Percentiles rank a stretch among this genome's conserved stretches.
These are phyloP conservation scores for Meloidogyne exigua DNA, from an alignment of 1,140 invertebrate genomes.

Conservation along the genomic window DNA sequence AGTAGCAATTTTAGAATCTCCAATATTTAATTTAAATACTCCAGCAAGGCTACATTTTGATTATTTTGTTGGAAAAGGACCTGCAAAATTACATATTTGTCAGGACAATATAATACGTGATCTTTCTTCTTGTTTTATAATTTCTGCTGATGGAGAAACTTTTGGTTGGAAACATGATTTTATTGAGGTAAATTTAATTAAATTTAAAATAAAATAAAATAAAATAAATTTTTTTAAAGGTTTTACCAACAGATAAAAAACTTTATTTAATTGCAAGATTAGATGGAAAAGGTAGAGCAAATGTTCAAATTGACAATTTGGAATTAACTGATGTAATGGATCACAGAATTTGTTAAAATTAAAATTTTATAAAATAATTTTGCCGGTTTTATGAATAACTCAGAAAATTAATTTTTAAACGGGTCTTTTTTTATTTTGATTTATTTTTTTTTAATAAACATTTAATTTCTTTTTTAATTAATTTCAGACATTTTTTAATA, in stretches of 20 bases:
- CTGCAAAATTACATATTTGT: slow-evolving; percentile 55
- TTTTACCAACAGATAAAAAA: slow-evolving; percentile 58
- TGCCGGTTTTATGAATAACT: neutral
- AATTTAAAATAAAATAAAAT: slow-evolving; percentile 20
- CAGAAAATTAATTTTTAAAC: neutral
- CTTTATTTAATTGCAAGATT: slow-evolving; percentile 52
- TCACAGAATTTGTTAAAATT: neutral
- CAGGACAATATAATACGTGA: slow-evolving; percentile 55
- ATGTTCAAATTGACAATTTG: slow-evolving; percentile 43
- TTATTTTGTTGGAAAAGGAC: slow-evolving; percentile 49
- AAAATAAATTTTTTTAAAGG: slow-evolving; percentile 15
- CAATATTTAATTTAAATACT: slow-evolving; percentile 50
- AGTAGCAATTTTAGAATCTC: slow-evolving; percentile 53
- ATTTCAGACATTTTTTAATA: too few species aligned
- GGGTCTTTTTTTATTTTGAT: neutral
- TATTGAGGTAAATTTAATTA: slow-evolving; percentile 39
- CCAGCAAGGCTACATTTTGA: slow-evolving; percentile 58
- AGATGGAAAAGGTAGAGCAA: slow-evolving; percentile 43
- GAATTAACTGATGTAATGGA: slow-evolving; percentile 2
- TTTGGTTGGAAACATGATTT: slow-evolving; percentile 21
- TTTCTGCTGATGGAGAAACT: neutral
- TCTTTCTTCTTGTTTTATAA: slow-evolving; percentile 24
- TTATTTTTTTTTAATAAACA: neutral
- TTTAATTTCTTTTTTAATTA: neutral
- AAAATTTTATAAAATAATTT: neutral